Conservation (phyloP, 2,113 vertebrate species). For the Ciconia maguari region DNA sequence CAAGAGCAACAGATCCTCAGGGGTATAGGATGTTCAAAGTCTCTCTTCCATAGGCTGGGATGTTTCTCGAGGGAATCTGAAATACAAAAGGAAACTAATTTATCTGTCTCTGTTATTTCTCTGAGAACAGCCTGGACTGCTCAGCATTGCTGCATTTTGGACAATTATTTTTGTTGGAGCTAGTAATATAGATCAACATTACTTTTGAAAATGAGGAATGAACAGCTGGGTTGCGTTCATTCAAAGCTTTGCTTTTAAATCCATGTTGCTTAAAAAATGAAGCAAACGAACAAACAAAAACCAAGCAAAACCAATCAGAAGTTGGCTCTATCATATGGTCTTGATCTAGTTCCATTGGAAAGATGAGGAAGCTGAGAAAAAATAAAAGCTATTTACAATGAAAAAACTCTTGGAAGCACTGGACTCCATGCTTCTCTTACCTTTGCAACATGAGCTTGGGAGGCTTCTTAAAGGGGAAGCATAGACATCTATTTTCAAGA, state of each 20-base stretch:
- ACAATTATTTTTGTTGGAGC: background rate
- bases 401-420: background rate
- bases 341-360: background rate
- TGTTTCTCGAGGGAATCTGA: background rate
- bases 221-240: background rate
- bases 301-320: background rate
- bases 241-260: background rate
- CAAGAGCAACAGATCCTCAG: background rate
- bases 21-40: background rate
- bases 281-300: background rate
- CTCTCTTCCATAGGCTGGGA: background rate
- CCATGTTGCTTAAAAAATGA: background rate
- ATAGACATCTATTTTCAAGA: background rate
- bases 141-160: background rate
- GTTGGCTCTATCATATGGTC: rapidly evolving
- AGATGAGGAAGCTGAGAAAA: background rate
- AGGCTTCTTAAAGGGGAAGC: background rate
- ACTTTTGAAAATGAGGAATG: background rate
- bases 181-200: background rate
- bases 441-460: background rate
- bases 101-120: background rate
- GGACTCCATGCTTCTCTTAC: background rate
- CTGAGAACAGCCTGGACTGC: background rate
- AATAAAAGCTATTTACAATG: background rate
- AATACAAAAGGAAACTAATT: background rate